phyloP scores from a whole-genome alignment of 2,113 vertebrate genomes.

The Leucosticte australis region DNA sequence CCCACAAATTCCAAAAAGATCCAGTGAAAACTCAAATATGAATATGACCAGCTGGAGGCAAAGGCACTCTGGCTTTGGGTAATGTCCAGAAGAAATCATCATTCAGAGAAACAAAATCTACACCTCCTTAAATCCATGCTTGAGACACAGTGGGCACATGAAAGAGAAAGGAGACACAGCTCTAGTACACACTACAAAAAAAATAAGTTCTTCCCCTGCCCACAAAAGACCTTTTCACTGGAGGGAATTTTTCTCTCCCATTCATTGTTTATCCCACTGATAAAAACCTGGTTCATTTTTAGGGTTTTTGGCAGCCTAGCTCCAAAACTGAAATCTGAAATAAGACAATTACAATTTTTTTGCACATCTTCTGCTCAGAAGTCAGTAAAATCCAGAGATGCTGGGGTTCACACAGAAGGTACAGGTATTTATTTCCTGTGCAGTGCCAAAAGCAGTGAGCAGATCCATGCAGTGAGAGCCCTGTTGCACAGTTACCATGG shows the following conservation, averaged over 20 bases:
- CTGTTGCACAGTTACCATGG: neutral
- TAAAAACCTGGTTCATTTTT: neutral
- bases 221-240: neutral
- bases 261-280: neutral
- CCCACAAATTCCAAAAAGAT: neutral
- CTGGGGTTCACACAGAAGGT: neutral
- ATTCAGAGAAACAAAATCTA: neutral
- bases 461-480: neutral
- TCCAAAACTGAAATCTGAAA: neutral
- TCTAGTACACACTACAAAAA: neutral
- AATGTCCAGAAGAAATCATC: neutral
- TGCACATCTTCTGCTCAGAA: neutral
- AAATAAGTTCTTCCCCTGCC: neutral
- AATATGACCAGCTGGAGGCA: neutral
- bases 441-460: neutral
- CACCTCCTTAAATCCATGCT: neutral
- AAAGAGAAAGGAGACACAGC: neutral
- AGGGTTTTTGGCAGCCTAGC: rapidly evolving
- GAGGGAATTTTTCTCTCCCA: neutral
- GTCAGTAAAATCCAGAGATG: neutral
- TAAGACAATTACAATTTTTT: too few species aligned
- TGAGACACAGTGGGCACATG: neutral
- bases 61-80: neutral
- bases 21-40: neutral
- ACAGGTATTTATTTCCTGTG: neutral